Conservation (phyloP, 2,888 invertebrate species). For the Andrena haemorrhoa region DNA sequence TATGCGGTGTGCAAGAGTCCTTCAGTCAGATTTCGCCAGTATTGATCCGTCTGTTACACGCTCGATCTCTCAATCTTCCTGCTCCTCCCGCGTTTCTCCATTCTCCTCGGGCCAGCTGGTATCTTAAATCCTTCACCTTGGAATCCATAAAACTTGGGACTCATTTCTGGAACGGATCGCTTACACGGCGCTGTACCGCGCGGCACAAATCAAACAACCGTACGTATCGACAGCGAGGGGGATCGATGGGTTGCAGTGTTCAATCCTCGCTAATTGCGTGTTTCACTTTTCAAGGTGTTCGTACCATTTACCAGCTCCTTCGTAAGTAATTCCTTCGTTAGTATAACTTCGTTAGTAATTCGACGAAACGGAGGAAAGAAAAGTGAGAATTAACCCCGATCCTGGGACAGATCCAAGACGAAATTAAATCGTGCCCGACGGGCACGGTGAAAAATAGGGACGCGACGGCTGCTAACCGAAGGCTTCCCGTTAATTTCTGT, state of each 20-base stretch:
- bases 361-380: no score
- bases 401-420: background rate
- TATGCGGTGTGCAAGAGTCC: background rate
- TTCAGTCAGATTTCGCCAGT: background rate
- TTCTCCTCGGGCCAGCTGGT: background rate
- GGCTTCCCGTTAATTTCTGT: constrained; percentile 3
- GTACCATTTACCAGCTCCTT: no score
- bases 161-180: background rate
- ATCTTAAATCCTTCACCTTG: background rate
- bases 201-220: background rate
- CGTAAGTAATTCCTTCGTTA: no score
- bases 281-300: no score
- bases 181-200: background rate
- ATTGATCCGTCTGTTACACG: constrained; percentile 1
- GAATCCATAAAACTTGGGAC: background rate
- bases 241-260: no score
- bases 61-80: constrained; percentile 23
- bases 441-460: background rate
- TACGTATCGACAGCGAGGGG: background rate
- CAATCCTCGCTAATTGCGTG: no score
- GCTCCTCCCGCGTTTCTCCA: background rate
- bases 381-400: background rate
- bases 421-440: constrained; percentile 6
- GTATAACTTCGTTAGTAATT: no score
- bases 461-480: constrained; percentile 8